Evolutionary conservation across 1,140 invertebrate genomes (phyloP).

Genomic region (Dolichoris vasculosae): DNA sequence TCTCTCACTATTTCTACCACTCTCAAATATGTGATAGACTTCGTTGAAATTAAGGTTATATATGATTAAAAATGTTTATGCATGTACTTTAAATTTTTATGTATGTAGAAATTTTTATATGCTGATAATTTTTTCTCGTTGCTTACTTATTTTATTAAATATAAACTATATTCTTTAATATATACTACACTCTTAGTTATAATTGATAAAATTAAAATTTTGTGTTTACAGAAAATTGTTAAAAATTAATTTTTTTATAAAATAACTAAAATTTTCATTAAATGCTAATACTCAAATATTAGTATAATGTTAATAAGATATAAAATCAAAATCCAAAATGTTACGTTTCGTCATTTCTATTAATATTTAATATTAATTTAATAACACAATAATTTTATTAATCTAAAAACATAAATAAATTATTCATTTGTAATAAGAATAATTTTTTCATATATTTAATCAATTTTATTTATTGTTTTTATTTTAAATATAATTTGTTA

Average conservation of each 20-base stretch:
- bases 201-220: neutral
- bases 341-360: too few relatives aligned
- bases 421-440: too few relatives aligned
- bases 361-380: too few relatives aligned
- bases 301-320: too few relatives aligned
- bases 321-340: too few relatives aligned
- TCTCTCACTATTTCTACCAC: neutral
- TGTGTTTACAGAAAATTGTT: neutral
- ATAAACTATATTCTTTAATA: neutral
- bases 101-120: neutral
- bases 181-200: neutral
- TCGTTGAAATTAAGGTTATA: neutral
- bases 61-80: neutral
- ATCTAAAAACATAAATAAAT: too few relatives aligned
- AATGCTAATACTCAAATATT: too few relatives aligned
- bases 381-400: too few relatives aligned
- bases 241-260: neutral
- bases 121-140: neutral
- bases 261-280: too few relatives aligned
- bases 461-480: too few relatives aligned
- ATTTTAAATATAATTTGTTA: neutral
- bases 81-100: neutral
- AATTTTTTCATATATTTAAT: too few relatives aligned
- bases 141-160: neutral
- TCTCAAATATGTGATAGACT: neutral